Evolutionary conservation across 1,140 invertebrate species (phyloP), one percentile per base, ranked within the genome.

Genomic region (Brachionus sp.): DNA sequence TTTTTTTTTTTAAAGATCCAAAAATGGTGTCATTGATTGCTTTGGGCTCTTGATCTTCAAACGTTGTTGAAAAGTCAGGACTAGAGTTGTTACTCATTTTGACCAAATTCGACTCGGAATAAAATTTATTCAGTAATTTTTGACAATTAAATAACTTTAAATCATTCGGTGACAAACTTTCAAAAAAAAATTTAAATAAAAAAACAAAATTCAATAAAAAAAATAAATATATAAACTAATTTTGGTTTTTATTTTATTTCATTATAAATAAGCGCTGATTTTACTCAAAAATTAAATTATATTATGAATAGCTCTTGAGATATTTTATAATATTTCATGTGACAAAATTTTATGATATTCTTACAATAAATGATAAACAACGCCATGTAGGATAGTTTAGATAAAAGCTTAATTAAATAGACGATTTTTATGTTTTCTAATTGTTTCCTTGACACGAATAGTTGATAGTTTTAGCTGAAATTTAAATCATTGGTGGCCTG

Each of bases 21-120:
- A 75, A 75, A 75, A 75, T 75, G 5, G 70, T 75, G 19, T 75
- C 70, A 46, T 75, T 19, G n/a, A 75, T 42, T 19, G 13, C n/a
- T 16, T 70, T 70, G 9, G 66, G n/a, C 12, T 70, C 66, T 39
- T 70, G 66, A 33, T 39, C 66, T 16, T 70, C 66, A 3, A 35
- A 70, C 19, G 37, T 6, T 1, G 16, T 70, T 19, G 66, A 70
- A 70, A 70, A 75, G 23, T 75, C 70, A 23, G 42, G 37, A 75
- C 66, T 75, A 25, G 70, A 75, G 4, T 23, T 44, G 19, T 75
- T 75, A 19, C 23, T 75, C 37, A 37, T 37, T 39, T 39, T 70
- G 9, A n/a, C 19, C n/a, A 70, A 70, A 44, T 39, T 70, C 9
- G 37, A 70, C 66, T 70, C 66, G 19, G 66, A 70, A 70, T 70